Conservation (phyloP, 2,888 invertebrate genomes). For the Sesia apiformis region DNA sequence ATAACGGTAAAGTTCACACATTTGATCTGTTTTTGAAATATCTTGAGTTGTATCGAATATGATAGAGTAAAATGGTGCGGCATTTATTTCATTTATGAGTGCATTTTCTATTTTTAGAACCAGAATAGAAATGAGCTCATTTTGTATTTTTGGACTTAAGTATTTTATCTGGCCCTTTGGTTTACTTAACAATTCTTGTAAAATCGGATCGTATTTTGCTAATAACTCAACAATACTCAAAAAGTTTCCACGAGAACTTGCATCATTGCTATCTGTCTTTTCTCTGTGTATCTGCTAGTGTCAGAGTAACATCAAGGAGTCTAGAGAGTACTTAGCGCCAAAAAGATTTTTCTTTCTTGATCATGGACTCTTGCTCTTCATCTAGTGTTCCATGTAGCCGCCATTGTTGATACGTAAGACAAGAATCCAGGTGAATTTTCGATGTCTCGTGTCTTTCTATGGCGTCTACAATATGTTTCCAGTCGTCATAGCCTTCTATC, state of each 20-base stretch:
- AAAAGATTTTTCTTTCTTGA: not conserved
- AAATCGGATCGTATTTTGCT: slow-evolving; percentile 6
- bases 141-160: slow-evolving; percentile 12
- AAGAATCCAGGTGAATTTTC: slow-evolving; percentile 10
- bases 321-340: slow-evolving; percentile 7
- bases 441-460: slow-evolving; percentile 14
- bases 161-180: slow-evolving; percentile 10
- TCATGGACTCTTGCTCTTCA: not conserved
- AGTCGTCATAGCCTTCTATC: slow-evolving; percentile 7
- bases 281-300: slow-evolving; percentile 11
- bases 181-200: slow-evolving; percentile 9
- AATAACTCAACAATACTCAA: slow-evolving; percentile 9
- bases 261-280: slow-evolving; percentile 6
- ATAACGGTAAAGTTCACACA: slow-evolving; percentile 11
- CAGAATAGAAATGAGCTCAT: not conserved
- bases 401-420: slow-evolving; percentile 8
- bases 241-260: slow-evolving; percentile 10
- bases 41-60: slow-evolving; percentile 14
- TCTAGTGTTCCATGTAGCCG: slow-evolving; percentile 1
- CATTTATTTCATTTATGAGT: slow-evolving; percentile 9
- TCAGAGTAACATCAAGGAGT: slow-evolving; percentile 10
- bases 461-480: slow-evolving; percentile 10
- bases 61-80: slow-evolving; percentile 12
- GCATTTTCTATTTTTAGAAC: slow-evolving; percentile 9
- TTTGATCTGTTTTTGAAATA: slow-evolving; percentile 8